Percentiles rank a stretch among this genome's conserved stretches.
phyloP scores from a whole-genome alignment of 1,140 invertebrate genomes.

The Scaptodrosophila lebanonensis region DNA sequence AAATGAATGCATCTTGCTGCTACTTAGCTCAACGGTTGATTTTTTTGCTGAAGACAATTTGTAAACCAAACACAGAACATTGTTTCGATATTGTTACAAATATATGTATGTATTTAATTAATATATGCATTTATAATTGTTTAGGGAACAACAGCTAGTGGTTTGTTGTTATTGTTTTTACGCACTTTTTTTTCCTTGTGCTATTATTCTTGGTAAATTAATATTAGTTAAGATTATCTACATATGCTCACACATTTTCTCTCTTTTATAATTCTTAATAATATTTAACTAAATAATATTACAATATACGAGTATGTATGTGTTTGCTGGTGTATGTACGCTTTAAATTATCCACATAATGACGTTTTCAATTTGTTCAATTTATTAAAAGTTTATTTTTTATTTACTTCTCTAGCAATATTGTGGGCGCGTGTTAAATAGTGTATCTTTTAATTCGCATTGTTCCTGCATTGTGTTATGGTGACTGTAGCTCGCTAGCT shows the following conservation, averaged over 20 bases:
- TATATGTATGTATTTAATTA: constrained; percentile 6
- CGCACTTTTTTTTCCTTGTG: constrained; percentile 11
- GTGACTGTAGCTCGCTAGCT: constrained; percentile 44
- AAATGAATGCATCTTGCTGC: too few species aligned
- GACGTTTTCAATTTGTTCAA: too few species aligned
- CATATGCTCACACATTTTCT: constrained; percentile 52
- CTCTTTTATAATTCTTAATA: constrained; percentile 56
- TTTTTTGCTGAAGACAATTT: too few species aligned
- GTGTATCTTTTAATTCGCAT: constrained; percentile 45
- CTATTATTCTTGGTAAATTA: constrained; percentile 44
- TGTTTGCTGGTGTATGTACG: constrained; percentile 27
- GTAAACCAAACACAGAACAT: too few species aligned
- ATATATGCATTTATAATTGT: constrained; percentile 22
- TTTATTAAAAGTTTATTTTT: constrained; percentile 7
- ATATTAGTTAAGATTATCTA: constrained; percentile 67
- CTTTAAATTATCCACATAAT: constrained; percentile 36
- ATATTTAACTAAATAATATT: constrained; percentile 62
- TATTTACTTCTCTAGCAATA: constrained; percentile 29
- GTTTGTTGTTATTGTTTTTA: constrained; percentile 30
- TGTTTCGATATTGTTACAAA: constrained; percentile 1
- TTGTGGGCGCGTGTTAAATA: constrained; percentile 51
- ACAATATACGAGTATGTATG: constrained; percentile 4
- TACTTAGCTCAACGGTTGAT: too few species aligned
- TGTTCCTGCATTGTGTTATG: constrained; percentile 33
- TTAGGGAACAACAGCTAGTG: constrained; percentile 44